Conservation (phyloP, 37 sponge, comb jelly and placozoan genomes). For the Dysidea cf. avara region DNA sequence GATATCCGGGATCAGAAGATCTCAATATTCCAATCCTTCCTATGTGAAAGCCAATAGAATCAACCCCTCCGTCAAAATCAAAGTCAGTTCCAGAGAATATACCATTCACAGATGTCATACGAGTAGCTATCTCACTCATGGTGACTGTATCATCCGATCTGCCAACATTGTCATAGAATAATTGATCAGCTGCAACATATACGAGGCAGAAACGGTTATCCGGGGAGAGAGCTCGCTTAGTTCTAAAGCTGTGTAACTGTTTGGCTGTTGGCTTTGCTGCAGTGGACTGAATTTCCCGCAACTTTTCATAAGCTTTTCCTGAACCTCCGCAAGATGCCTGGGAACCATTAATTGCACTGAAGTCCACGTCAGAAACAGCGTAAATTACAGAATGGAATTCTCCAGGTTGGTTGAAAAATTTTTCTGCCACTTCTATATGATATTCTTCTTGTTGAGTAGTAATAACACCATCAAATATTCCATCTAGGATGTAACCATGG, state of each 20-base stretch:
- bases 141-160: constrained; percentile 25
- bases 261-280: constrained; percentile 26
- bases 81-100: constrained; percentile 49
- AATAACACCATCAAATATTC: constrained; percentile 61
- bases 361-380: constrained; percentile 38
- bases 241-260: background rate
- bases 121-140: constrained; percentile 44
- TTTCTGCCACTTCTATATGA: constrained; percentile 41
- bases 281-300: constrained; percentile 17
- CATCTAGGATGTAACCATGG: constrained; percentile 52
- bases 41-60: constrained; percentile 9
- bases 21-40: constrained; percentile 6
- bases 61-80: constrained; percentile 20
- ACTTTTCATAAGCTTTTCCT: constrained; percentile 1
- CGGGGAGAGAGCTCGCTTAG: background rate
- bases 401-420: constrained; percentile 10
- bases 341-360: too few species aligned
- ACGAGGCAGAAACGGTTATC: constrained; percentile 52
- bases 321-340: background rate
- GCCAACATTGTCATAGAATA: constrained; percentile 44
- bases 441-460: constrained; percentile 8
- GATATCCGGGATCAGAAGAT: background rate
- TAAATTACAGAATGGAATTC: constrained; percentile 67
- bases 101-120: constrained; percentile 18
- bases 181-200: constrained; percentile 65